phyloP scores from a whole-genome alignment of 2,113 vertebrate species.

The Vicugna pacos region DNA sequence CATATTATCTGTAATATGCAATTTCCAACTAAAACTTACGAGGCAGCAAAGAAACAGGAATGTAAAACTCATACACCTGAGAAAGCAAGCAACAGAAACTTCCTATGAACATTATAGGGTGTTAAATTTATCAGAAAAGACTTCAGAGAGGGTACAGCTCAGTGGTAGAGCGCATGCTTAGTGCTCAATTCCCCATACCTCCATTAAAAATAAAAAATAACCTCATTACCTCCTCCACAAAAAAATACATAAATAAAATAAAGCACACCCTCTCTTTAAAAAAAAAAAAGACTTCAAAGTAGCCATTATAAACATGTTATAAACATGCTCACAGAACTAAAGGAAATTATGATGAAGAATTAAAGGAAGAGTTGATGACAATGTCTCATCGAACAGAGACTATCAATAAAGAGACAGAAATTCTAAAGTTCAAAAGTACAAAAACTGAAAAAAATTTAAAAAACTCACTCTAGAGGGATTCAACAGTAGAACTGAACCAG shows the following conservation, averaged over 20 bases:
- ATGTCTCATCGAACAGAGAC: background rate
- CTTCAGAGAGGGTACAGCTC: background rate
- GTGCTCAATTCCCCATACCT: too few relatives aligned
- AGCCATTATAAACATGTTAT: background rate
- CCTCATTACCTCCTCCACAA: too few relatives aligned
- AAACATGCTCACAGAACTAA: background rate
- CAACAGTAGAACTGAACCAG: background rate
- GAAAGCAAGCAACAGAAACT: background rate
- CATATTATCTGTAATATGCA: too few relatives aligned
- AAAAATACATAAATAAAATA: too few relatives aligned
- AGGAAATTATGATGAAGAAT: background rate
- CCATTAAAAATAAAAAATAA: too few relatives aligned
- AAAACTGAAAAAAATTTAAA: background rate
- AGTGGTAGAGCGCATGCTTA: too few relatives aligned
- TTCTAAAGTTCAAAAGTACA: background rate
- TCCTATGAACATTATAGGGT: background rate
- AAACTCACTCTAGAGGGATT: background rate
- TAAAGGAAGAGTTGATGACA: background rate
- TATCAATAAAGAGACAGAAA: background rate
- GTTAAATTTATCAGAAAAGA: too few relatives aligned
- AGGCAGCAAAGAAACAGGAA: background rate
- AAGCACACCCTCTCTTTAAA: too few relatives aligned
- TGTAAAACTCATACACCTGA: background rate
- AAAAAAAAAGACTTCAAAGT: too few relatives aligned
- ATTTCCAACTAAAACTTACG: background rate